A percentile compares a stretch with the other conserved stretches of the same genome.
Evolutionary conservation across 2,797 vertebrate species (phyloP).

Genomic region (Pantherophis vulpinus): DNA sequence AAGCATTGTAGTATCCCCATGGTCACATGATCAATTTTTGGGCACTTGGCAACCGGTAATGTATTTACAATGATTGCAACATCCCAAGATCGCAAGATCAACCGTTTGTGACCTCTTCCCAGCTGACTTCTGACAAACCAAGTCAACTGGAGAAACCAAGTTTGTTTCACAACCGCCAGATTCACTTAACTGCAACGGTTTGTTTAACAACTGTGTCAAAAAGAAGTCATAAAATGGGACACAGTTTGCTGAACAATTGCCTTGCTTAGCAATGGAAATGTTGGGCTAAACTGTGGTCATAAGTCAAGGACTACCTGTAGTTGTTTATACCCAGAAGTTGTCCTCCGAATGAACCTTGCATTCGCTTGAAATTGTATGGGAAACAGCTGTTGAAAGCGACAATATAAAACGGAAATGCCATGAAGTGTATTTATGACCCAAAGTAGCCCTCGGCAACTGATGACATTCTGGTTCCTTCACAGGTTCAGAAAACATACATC

Average conservation of each 20-base stretch:
- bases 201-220: not conserved
- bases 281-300: not conserved
- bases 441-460: not conserved
- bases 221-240: not conserved
- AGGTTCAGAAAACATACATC: not conserved
- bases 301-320: not conserved
- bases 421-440: not conserved
- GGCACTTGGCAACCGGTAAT: not conserved
- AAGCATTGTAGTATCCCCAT: not conserved
- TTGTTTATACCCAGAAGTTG: not conserved
- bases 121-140: not conserved
- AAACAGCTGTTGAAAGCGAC: not conserved
- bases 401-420: not conserved
- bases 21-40: not conserved
- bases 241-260: not conserved
- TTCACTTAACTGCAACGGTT: not conserved
- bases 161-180: not conserved
- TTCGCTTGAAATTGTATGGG: not conserved
- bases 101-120: not conserved
- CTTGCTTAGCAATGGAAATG: not conserved
- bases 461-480: not conserved
- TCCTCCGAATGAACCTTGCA: not conserved
- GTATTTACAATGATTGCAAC: not conserved
- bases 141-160: not conserved
- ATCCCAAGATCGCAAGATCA: not conserved